These are phyloP conservation scores for Unio delphinus DNA, from an alignment of 2,888 invertebrate species.

Conservation along the genomic window DNA sequence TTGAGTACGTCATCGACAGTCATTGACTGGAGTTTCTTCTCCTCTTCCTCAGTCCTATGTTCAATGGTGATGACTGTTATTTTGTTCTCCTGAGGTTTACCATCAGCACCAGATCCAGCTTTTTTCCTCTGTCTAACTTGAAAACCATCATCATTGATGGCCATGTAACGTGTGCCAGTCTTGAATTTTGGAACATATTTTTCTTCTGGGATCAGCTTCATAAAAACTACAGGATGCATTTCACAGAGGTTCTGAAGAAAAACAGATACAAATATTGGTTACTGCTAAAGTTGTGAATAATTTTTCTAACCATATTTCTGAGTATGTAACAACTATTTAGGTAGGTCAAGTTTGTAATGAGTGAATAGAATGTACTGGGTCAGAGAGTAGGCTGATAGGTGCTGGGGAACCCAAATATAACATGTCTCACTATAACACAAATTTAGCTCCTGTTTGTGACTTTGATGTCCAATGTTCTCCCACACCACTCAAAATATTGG, in stretches of 20 bases:
- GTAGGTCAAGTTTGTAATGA: too few relatives aligned
- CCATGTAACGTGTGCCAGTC: constrained; percentile 10
- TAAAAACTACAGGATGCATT: constrained; percentile 57
- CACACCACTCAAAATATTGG: too few relatives aligned
- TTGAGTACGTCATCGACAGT: constrained; percentile 54
- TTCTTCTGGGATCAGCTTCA: constrained; percentile 39
- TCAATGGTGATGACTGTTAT: constrained; percentile 54
- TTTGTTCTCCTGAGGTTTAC: constrained; percentile 42
- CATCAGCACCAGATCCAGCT: constrained; percentile 40
- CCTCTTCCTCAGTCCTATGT: constrained; percentile 41
- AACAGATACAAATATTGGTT: background rate
- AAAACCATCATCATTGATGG: constrained; percentile 34
- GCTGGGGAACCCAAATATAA: too few relatives aligned
- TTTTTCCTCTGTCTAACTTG: constrained; percentile 54
- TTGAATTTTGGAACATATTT: constrained; percentile 5
- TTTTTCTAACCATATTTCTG: background rate
- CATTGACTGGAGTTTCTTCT: constrained; percentile 42
- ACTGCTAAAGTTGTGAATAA: background rate
- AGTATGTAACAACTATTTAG: too few relatives aligned
- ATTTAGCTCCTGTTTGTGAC: too few relatives aligned
- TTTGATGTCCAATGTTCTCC: too few relatives aligned
- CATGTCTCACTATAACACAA: too few relatives aligned
- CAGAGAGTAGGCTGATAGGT: too few relatives aligned
- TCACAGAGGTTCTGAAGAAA: constrained; percentile 55
- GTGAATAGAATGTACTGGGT: too few relatives aligned